Conservation (phyloP, 2,113 vertebrate species). For the human region DNA sequence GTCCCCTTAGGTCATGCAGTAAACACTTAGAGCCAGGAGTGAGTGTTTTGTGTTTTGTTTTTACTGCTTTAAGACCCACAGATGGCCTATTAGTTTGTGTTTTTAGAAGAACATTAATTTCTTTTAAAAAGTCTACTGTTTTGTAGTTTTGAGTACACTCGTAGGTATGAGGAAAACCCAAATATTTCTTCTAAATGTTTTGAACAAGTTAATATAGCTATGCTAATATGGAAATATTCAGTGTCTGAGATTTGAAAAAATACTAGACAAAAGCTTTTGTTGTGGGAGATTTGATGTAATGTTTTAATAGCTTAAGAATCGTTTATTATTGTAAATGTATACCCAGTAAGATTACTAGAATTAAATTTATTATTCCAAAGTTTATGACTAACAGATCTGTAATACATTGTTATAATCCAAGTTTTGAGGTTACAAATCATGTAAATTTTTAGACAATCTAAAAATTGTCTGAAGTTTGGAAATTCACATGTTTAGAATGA, state of each 20-base stretch:
- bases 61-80: not conserved
- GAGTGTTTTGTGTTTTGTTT: not conserved
- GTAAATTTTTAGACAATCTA: not conserved
- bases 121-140: not conserved
- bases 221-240: not conserved
- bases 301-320: not conserved
- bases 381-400: not conserved
- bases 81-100: not conserved
- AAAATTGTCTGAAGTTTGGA: constrained; percentile 1
- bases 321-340: constrained; percentile 24
- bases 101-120: constrained; percentile 30
- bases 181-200: constrained; percentile 24
- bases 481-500: not conserved
- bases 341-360: not conserved
- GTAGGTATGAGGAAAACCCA: not conserved
- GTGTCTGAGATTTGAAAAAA: not conserved
- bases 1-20: not conserved
- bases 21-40: not conserved
- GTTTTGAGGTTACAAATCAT: not conserved
- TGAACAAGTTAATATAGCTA: not conserved
- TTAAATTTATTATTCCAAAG: not conserved
- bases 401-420: not conserved
- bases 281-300: not conserved
- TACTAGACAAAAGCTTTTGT: not conserved
- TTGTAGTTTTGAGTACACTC: not conserved